phyloP scores from a whole-genome alignment of 2,113 vertebrate genomes.

The Pelodiscus sinensis region DNA sequence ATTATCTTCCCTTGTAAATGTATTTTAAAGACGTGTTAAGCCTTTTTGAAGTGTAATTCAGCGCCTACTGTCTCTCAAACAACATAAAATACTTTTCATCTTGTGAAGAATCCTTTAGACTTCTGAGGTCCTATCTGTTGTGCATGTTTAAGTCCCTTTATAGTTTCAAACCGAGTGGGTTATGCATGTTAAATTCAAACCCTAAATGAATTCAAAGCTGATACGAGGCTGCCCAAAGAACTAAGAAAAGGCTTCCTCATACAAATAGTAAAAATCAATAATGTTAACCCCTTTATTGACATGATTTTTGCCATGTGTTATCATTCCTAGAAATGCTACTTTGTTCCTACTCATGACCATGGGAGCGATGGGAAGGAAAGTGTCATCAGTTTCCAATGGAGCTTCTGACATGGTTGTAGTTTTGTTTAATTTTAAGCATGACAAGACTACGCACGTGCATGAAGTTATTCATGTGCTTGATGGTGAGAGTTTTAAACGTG shows the following conservation, averaged over 20 bases:
- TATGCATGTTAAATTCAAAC: constrained; percentile 65
- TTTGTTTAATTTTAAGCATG: not conserved
- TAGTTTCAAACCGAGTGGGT: constrained; percentile 68
- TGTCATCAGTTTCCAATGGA: not conserved
- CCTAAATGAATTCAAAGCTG: constrained; percentile 73
- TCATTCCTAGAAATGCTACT: not conserved
- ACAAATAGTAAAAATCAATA: constrained; percentile 54
- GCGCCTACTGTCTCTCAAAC: constrained; percentile 67
- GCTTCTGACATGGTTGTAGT: not conserved
- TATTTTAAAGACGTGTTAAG: constrained; percentile 68
- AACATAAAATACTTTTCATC: constrained; percentile 73
- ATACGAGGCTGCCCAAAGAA: constrained; percentile 52
- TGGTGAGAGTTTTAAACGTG: not conserved
- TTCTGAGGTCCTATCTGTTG: constrained; percentile 70
- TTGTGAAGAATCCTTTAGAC: constrained; percentile 69
- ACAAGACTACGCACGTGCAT: not conserved
- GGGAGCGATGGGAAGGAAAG: not conserved
- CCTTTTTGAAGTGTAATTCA: constrained; percentile 68
- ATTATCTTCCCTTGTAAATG: constrained; percentile 71
- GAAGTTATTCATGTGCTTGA: not conserved
- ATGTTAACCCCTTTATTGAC: constrained; percentile 53
- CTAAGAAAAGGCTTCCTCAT: constrained; percentile 39
- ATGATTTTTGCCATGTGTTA: not conserved
- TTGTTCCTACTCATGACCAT: not conserved
- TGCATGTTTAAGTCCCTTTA: constrained; percentile 75